A percentile compares a stretch with the other conserved stretches of the same genome.
phyloP scores from a whole-genome alignment of 2,797 vertebrate species.

The Lacerta agilis region DNA sequence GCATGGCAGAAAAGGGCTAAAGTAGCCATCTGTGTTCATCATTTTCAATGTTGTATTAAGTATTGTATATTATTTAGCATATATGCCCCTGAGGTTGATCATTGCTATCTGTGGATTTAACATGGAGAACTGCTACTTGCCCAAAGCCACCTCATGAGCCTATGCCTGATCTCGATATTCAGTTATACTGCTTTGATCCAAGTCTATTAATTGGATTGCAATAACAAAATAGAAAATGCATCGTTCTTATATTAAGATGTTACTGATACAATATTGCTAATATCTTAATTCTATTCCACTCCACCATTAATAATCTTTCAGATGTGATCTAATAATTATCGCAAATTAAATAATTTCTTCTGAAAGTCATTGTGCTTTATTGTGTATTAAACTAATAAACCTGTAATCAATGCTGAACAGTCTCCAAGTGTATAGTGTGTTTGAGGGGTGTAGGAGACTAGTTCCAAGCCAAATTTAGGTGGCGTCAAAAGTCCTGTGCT shows the following conservation, averaged over 20 bases:
- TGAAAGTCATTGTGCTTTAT: no score
- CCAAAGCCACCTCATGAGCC: not conserved
- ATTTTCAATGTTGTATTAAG: not conserved
- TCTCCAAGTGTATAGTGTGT: not conserved
- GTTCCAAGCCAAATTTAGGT: not conserved
- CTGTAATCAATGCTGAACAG: no score
- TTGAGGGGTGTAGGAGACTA: not conserved
- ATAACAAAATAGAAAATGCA: not conserved
- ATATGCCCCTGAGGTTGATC: not conserved
- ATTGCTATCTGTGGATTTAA: not conserved
- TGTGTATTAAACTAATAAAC: no score
- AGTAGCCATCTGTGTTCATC: slow-evolving; percentile 19
- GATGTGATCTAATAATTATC: no score
- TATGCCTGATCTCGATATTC: not conserved
- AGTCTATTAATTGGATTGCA: not conserved
- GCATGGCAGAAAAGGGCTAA: slow-evolving; percentile 35
- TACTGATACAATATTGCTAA: not conserved
- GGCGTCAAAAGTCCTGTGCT: not conserved
- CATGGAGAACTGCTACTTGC: not conserved
- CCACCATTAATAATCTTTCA: no score
- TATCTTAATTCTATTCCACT: not conserved
- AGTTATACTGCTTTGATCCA: not conserved
- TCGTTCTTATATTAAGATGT: not conserved
- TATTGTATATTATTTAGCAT: not conserved
- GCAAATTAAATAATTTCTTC: no score